Evolutionary conservation across 2,888 invertebrate species (phyloP), one percentile per base, ranked within the genome.

Genomic region (Lapara coniferarum): DNA sequence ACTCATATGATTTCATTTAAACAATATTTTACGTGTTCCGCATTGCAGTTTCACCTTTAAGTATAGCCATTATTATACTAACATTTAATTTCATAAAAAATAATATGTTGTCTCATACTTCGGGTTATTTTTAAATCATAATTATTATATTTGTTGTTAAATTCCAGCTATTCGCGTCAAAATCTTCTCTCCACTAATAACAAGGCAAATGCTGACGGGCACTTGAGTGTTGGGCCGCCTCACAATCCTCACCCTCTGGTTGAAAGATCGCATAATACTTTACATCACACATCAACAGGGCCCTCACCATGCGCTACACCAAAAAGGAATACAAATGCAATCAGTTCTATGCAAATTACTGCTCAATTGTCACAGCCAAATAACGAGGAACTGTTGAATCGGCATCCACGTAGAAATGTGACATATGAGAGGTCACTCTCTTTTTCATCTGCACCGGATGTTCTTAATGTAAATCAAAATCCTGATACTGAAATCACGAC

Each of bases 161-260:
- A n/a, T 66, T 71, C 58, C 94, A 98, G 97, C 87, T 98, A 98
- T 88, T 98, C 98, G 53, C 96, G 98, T 68, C 98, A 98, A 93
- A 98, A 98, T 89, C 95, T 98, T 71, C 94, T 98, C 63, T 97
- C 97, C 56, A 95, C 96, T 69, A 95, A 90, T 82, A 95, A 95
- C 83, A 97, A 97, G 89, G 96, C 96, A 80, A 96, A 96, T 82
- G 96, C 96, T 77, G 95, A 95, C 70, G 87, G 89, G 2, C 89
- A 94, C 69, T 88, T 93, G 75, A 93, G 93, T 71, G 86, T 83
- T 57, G 87, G 85, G 10, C 81, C 83, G 46, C 78, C 87, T 19
- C 88, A 86, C 77, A 83, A 84, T 73, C 89, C 94, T 52, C 89
- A 92, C 73, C 92, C 94, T 4, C 84, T 94, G 68, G 89, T 88